A percentile compares a stretch with the other conserved stretches of the same genome.
These are phyloP conservation scores for Sinocyclocheilus maitianheensis DNA, from an alignment of 2,113 vertebrate genomes.

Conservation along the genomic window DNA sequence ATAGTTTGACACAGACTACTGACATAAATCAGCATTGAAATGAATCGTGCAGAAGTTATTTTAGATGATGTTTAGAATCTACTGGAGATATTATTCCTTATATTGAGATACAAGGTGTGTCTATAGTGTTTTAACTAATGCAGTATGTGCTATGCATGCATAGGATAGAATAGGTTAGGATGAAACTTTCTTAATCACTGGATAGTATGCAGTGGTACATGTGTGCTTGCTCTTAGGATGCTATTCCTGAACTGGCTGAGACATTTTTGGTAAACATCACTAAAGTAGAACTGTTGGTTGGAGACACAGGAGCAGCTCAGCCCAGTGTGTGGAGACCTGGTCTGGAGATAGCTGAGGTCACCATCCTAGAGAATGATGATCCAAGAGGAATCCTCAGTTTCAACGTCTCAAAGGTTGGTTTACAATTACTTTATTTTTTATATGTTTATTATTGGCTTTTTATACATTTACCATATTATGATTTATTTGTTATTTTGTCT, in stretches of 20 bases:
- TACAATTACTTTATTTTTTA: neutral
- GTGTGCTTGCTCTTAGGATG: conserved; percentile 77
- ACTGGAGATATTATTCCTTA: neutral
- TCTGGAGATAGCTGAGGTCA: conserved; percentile 86
- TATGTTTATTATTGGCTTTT: too few relatives aligned
- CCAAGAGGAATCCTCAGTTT: conserved; percentile 89
- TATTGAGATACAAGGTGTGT: neutral
- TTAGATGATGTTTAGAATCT: neutral
- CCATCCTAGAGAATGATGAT: conserved; percentile 92
- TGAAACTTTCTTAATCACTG: neutral
- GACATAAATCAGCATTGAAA: conserved; percentile 31
- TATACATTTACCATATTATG: too few relatives aligned
- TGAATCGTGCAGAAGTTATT: conserved; percentile 3
- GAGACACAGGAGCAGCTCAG: conserved; percentile 70
- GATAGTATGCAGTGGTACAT: neutral
- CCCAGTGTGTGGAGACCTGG: conserved; percentile 82
- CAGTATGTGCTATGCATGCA: neutral
- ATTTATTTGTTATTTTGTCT: too few relatives aligned
- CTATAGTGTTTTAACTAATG: neutral
- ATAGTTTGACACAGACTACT: conserved; percentile 39
- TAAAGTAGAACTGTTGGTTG: conserved; percentile 75
- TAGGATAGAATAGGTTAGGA: neutral
- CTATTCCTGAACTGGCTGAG: conserved; percentile 89
- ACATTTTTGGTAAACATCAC: conserved; percentile 89
- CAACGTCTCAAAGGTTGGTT: conserved; percentile 79